A percentile compares a stretch with the other conserved stretches of the same genome.
phyloP scores from a whole-genome alignment of 2,113 vertebrate genomes.

The Fukomys damarensis region DNA sequence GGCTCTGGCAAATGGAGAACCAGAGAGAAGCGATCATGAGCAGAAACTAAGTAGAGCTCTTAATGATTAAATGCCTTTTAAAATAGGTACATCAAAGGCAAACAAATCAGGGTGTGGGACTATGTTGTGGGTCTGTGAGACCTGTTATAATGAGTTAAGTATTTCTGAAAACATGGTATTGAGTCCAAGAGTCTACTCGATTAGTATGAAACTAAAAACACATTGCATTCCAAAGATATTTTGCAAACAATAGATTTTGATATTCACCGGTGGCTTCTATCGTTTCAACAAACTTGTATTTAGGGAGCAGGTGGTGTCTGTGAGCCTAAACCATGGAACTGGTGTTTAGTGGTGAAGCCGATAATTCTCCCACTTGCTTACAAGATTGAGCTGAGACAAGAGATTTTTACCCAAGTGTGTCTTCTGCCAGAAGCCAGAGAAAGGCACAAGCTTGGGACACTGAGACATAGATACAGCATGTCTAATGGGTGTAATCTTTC shows the following conservation, averaged over 20 bases:
- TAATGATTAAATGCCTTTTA: constrained; percentile 42
- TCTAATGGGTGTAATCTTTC: background rate
- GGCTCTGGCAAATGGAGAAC: constrained; percentile 6
- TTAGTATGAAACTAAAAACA: constrained; percentile 71
- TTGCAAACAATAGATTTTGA: constrained; percentile 79
- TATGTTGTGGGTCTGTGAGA: constrained; percentile 1
- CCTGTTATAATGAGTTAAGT: constrained; percentile 58
- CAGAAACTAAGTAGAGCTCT: background rate
- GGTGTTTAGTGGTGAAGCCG: constrained; percentile 76
- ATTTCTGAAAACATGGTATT: constrained; percentile 42
- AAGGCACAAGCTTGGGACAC: background rate
- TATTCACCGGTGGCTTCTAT: constrained; percentile 68
- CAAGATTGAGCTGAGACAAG: constrained; percentile 49
- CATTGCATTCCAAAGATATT: constrained; percentile 75
- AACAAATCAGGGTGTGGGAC: background rate
- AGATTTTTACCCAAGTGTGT: constrained; percentile 20
- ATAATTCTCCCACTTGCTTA: constrained; percentile 72
- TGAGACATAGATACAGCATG: background rate
- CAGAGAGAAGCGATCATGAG: constrained; percentile 6
- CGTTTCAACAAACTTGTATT: constrained; percentile 76
- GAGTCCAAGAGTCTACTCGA: constrained; percentile 51
- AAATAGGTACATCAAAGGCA: constrained; percentile 46
- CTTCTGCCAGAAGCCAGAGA: constrained; percentile 36
- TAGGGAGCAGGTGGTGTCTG: constrained; percentile 75
- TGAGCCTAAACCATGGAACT: constrained; percentile 56